phyloP scores from a whole-genome alignment of 2,888 invertebrate genomes.

The Arenicola marina region DNA sequence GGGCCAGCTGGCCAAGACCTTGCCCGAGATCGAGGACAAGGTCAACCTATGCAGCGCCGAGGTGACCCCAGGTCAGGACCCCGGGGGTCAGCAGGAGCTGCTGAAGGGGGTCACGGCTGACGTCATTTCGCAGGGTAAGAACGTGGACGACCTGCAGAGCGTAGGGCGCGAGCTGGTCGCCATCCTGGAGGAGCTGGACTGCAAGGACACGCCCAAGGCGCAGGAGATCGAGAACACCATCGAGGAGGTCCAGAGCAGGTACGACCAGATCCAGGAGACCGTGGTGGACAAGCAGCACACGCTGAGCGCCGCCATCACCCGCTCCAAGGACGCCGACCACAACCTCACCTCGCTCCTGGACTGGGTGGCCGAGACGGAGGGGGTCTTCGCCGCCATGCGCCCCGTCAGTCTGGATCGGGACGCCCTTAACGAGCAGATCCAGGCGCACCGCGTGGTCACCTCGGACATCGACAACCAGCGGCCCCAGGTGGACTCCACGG shows the following conservation, averaged over 20 bases:
- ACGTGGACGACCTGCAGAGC: constrained; percentile 37
- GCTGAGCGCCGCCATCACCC: constrained; percentile 42
- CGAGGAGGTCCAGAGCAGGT: constrained; percentile 37
- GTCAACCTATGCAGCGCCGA: constrained; percentile 14
- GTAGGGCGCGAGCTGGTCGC: constrained; percentile 24
- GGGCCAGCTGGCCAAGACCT: constrained; percentile 12
- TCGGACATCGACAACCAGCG: constrained; percentile 50
- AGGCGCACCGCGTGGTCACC: constrained; percentile 75
- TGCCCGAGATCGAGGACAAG: constrained; percentile 19
- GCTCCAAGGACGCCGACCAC: constrained; percentile 51
- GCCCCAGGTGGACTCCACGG: constrained; percentile 41
- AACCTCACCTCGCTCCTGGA: constrained; percentile 46
- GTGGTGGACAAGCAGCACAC: constrained; percentile 43
- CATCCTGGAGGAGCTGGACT: constrained; percentile 28
- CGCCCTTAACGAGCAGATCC: constrained; percentile 85
- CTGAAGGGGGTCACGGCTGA: constrained; percentile 51
- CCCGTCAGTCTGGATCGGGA: constrained; percentile 85
- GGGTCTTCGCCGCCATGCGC: constrained; percentile 35
- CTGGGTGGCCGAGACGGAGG: constrained; percentile 48
- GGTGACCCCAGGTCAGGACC: constrained; percentile 16
- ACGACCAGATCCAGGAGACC: constrained; percentile 42
- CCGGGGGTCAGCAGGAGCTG: constrained; percentile 23
- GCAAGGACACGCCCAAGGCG: constrained; percentile 28
- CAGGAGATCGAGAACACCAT: constrained; percentile 64
- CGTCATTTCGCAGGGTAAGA: constrained; percentile 51